Base-by-base conservation (phyloP, 2,797 vertebrate species). In the Mycteria americana region DNA sequence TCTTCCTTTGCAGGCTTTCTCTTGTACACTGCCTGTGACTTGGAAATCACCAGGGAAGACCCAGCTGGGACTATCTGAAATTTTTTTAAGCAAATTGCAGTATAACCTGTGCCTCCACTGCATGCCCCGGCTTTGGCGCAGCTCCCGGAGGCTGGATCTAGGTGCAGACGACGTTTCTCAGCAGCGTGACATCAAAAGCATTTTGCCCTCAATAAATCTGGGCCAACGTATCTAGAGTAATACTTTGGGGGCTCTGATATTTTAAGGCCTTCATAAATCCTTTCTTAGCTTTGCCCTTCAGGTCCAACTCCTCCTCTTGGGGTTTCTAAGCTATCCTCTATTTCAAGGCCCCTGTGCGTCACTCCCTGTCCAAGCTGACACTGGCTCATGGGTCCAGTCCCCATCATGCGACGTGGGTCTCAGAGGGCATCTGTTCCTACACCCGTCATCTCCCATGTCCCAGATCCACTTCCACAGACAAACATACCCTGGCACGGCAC, bases 401-500 rank as follows among this genome's bases (percentile, higher is more conserved):
- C 45, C n/a, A 23, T 11, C 33, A 7, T 0, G 4, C 17, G 59
- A 30, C 1, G 0, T 3, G 23, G 43, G 37, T n/a, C 37, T 57
- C 15, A 2, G 43, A 31, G 8, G 56, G 37, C 63, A 30, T 18
- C 63, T 39, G 13, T 5, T 56, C 67, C 56, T 21, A 10, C 31
- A 31, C 7, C 30, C 43, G 11, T 31, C 39, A 7, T 4, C 62
- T 79, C 56, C 68, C 45, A 21, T 0, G 1, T 19, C 65, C 67
- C 68, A n/a, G 24, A 33, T 18, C 39, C 70, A 37, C 28, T 28
- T 72, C 33, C 31, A 21, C 30, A n/a, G 37, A 37, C 33, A 27
- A 39, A 54, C 13, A 10, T 3, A 24, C 4, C 48, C 75, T 8
- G 18, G 30, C 30, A 9, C 0, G 28, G 48, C 31, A 33, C 1